A percentile compares a stretch with the other conserved stretches of the same genome.
Conservation (phyloP, 2,113 vertebrate species). For the Raphicerus campestris region DNA sequence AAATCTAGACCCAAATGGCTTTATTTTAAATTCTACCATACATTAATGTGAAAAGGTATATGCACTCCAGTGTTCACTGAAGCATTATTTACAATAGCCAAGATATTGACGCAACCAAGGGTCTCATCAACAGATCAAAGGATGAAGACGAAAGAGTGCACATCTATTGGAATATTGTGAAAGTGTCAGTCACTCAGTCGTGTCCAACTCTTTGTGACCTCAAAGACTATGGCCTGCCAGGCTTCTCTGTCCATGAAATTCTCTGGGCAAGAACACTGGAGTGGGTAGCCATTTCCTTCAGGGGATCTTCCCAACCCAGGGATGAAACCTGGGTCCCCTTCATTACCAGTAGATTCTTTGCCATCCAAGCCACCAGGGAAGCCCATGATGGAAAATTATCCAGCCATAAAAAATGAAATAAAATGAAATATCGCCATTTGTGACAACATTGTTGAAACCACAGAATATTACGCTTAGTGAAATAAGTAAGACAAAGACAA, state of each 20-base stretch:
- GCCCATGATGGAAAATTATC: background rate
- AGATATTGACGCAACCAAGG: background rate
- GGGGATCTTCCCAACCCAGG: background rate
- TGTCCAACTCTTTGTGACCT: background rate
- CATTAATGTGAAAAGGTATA: background rate
- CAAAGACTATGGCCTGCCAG: background rate
- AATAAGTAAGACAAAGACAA: background rate
- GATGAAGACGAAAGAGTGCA: background rate
- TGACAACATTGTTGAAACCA: background rate
- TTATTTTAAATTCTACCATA: background rate
- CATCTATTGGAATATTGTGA: background rate
- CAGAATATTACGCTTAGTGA: accelerated
- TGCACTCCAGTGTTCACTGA: background rate
- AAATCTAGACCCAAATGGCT: background rate
- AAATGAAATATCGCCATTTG: background rate
- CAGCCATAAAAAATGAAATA: background rate
- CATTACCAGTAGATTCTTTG: background rate
- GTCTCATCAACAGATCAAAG: background rate
- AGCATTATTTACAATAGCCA: background rate
- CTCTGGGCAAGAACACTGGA: background rate
- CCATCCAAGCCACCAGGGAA: background rate
- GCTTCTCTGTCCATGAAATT: background rate
- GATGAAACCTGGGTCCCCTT: background rate
- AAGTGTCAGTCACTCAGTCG: background rate
- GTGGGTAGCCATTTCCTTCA: background rate